Evolutionary conservation across 2,113 vertebrate species (phyloP).

Genomic region (Microcebus lehilahytsara): DNA sequence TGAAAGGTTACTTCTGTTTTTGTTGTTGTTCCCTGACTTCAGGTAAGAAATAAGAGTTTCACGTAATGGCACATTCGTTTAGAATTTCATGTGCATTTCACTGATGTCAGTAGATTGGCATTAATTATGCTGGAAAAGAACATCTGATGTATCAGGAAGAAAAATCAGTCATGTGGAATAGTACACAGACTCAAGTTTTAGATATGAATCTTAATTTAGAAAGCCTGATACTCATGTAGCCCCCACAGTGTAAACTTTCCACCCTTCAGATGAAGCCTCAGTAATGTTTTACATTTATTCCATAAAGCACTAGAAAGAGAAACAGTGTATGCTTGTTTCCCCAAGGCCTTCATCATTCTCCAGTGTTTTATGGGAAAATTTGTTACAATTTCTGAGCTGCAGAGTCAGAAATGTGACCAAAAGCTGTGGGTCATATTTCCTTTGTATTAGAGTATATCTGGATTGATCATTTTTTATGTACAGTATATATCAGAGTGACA

Average conservation of each 20-base stretch:
- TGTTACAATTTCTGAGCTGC: conserved; percentile 47
- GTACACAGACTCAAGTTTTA: conserved; percentile 30
- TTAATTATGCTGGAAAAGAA: conserved; percentile 57
- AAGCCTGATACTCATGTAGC: neutral
- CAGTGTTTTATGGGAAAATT: conserved; percentile 23
- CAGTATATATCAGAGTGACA: neutral
- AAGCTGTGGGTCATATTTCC: conserved; percentile 33
- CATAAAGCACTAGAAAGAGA: neutral
- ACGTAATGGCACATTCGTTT: neutral
- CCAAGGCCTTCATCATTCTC: neutral
- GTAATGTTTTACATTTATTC: conserved; percentile 24
- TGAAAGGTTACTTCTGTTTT: neutral
- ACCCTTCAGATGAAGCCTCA: conserved; percentile 27
- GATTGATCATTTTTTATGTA: neutral
- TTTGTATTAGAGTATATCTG: neutral
- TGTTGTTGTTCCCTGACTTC: neutral
- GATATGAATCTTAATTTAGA: conserved; percentile 44
- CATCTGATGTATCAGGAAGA: conserved; percentile 28
- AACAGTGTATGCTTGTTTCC: neutral
- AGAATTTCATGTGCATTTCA: conserved; percentile 39
- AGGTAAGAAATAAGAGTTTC: conserved; percentile 16
- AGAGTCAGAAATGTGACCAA: conserved; percentile 27
- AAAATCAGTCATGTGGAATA: conserved; percentile 56
- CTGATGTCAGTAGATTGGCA: conserved; percentile 40
- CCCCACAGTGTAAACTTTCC: neutral